Evolutionary conservation across 2,888 invertebrate genomes (phyloP), one percentile per base, ranked within the genome.

Genomic region (Apamea crenata): DNA sequence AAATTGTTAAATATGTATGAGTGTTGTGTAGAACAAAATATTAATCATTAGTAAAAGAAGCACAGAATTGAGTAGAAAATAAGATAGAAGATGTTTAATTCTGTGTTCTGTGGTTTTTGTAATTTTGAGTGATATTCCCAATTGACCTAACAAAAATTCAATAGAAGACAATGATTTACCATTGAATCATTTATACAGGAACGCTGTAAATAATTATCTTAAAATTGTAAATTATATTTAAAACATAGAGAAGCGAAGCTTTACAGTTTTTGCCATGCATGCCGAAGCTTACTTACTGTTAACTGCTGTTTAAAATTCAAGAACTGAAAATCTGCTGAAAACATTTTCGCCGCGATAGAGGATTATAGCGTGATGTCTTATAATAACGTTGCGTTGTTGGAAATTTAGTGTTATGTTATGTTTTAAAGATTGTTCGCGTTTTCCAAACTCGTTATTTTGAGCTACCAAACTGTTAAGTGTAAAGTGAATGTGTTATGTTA

Each of bases 161-260:
- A 44, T 67, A 56, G 21, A 25, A 53, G 10, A 56, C 8, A 63
- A 65, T 32, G 47, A 71, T 47, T 53, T 75, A 76, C 72, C 77
- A 83, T 83, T 74, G 40, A 50, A 66, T 87, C 79, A 73, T 71
- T 70, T 50, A 29, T 10, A 1, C 85, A 44, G 87, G 77, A 81
- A 53, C 79, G 56, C 85, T 88, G 78, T 71, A 73, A 82, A 77
- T 69, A 73, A 80, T 66, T 73, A 61, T 68, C 32, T 59, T 40
- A 21, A 1, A 68, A 76, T 50, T 1, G 59, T 67, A 72, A 68
- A 53, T 74, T 53, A 78, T 16, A 80, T 71, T 67, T 44, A 82
- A 76, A 77, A 92, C 89, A 92, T 88, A 90, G 79, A 91, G 59
- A 93, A 94, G 93, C 92, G 68, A 94, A 93, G 93, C 92, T 88